These are phyloP conservation scores for Sinodicranocentrus sp. DNA, from an alignment of 2,888 invertebrate species.

Conservation along the genomic window DNA sequence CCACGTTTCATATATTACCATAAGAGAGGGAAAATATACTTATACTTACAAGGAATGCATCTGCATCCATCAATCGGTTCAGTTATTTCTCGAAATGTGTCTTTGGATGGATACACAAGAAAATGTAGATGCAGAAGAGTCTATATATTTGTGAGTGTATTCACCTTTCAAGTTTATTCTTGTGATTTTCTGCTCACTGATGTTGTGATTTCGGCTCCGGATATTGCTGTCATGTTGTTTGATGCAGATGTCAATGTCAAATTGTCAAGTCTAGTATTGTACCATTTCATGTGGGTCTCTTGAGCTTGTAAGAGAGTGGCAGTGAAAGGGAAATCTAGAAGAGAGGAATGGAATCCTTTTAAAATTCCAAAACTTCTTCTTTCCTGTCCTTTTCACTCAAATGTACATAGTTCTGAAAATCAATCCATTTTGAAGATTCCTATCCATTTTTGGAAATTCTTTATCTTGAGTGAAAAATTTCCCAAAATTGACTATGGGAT, in stretches of 20 bases:
- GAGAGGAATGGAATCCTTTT: neutral
- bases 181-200: neutral
- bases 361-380: neutral
- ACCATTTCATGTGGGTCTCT: no score
- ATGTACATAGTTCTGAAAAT: no score
- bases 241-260: constrained; percentile 58
- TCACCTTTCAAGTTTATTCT: neutral
- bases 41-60: neutral
- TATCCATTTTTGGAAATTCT: no score
- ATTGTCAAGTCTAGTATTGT: constrained; percentile 18
- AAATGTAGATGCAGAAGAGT: no score
- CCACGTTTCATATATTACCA: neutral
- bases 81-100: constrained; percentile 2
- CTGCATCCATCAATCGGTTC: constrained; percentile 1
- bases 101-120: neutral
- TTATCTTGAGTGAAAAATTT: no score
- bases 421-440: no score
- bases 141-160: neutral
- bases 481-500: no score
- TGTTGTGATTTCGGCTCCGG: constrained; percentile 25
- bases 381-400: no score
- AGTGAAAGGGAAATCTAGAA: no score
- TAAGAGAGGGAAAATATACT: neutral
- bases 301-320: no score
- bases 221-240: constrained; percentile 43